A percentile compares a stretch with the other conserved stretches of the same genome.
Conservation (phyloP, 2,113 vertebrate genomes). For the Drymodes brunneopygia region DNA sequence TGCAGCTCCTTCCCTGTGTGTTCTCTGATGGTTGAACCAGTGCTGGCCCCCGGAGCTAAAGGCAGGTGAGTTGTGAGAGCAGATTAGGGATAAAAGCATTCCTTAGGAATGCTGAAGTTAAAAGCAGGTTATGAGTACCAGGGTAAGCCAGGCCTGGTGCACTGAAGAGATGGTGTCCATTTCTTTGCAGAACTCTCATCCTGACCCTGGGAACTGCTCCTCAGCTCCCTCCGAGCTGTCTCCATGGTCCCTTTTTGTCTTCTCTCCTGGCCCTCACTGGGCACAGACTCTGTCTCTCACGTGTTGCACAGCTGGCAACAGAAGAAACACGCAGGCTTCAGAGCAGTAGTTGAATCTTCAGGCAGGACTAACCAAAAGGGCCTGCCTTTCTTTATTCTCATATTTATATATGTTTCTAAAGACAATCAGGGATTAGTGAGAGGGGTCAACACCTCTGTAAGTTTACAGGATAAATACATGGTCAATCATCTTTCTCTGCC, state of each 20-base stretch:
- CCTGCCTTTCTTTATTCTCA: too few relatives aligned
- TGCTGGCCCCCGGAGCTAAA: not conserved
- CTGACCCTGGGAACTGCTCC: not conserved
- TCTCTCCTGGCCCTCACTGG: not conserved
- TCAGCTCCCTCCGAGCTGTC: not conserved
- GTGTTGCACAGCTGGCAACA: too few relatives aligned
- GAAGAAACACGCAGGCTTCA: too few relatives aligned
- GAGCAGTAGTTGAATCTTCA: too few relatives aligned
- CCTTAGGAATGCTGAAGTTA: not conserved
- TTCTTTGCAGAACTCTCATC: not conserved
- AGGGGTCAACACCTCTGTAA: too few relatives aligned
- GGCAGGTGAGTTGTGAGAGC: not conserved
- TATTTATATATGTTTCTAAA: too few relatives aligned
- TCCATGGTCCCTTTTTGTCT: not conserved
- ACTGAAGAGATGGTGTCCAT: not conserved
- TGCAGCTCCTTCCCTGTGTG: rapidly evolving
- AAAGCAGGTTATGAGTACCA: not conserved
- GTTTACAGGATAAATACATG: too few relatives aligned
- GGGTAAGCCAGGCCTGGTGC: not conserved
- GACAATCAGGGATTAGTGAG: too few relatives aligned
- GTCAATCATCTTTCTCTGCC: too few relatives aligned
- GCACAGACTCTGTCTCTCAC: not conserved
- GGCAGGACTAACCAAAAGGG: too few relatives aligned
- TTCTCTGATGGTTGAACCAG: rapidly evolving
- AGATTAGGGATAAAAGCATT: not conserved